Conservation (phyloP, 2,888 invertebrate species). For the Noctua janthe region DNA sequence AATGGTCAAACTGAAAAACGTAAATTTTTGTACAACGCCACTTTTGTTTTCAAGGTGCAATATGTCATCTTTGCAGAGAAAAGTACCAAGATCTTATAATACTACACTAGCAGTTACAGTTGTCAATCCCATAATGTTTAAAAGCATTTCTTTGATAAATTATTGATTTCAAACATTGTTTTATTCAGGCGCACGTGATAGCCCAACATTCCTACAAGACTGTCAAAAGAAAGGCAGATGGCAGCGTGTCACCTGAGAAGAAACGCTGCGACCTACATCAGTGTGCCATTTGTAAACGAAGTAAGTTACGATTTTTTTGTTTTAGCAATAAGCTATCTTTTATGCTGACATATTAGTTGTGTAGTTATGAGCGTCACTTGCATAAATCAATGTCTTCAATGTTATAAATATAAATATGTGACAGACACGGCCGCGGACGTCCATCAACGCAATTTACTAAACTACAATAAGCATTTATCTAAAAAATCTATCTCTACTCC, state of each 20-base stretch:
- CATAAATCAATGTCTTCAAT: background rate
- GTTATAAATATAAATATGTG: background rate
- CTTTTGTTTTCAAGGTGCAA: no score
- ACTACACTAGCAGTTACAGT: background rate
- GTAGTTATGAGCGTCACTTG: background rate
- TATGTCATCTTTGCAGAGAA: background rate
- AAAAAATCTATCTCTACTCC: background rate
- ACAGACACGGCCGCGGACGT: background rate
- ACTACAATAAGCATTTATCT: background rate
- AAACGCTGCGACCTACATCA: conserved; percentile 68
- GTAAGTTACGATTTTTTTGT: conserved; percentile 75
- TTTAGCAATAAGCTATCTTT: background rate
- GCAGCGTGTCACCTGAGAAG: conserved; percentile 70
- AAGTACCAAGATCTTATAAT: background rate
- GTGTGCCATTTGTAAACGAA: conserved; percentile 80
- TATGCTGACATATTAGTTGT: background rate
- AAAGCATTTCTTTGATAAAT: background rate
- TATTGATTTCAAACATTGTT: background rate
- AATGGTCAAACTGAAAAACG: no score
- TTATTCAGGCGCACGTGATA: conserved; percentile 84
- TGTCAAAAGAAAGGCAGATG: conserved; percentile 77
- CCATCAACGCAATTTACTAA: background rate
- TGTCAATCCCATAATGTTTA: background rate
- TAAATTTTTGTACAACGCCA: no score
- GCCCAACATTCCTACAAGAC: conserved; percentile 85